A percentile compares a stretch with the other conserved stretches of the same genome.
Conservation (phyloP, 2,113 vertebrate genomes). For the Harpagus bidentatus region DNA sequence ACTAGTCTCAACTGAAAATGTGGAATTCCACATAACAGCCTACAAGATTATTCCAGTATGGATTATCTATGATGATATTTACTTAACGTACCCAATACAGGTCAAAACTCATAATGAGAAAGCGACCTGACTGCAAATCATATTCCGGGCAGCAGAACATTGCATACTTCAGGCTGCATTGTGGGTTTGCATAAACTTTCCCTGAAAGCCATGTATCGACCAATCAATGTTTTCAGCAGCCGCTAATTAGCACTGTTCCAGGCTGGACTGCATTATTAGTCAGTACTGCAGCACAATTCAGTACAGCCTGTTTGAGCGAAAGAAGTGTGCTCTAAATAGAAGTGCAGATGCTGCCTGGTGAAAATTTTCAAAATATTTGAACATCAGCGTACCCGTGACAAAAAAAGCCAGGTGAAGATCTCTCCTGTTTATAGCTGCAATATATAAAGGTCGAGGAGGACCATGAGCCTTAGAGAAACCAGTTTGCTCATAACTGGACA, state of each 20-base stretch:
- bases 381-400: background rate
- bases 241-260: conserved; percentile 2
- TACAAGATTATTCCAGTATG: background rate
- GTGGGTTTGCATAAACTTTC: background rate
- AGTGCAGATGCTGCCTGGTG: background rate
- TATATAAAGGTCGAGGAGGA: conserved; percentile 47
- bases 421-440: conserved; percentile 38
- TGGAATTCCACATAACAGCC: background rate
- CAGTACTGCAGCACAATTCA: background rate
- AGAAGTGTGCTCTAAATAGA: background rate
- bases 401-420: conserved; percentile 8
- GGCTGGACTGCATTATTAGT: background rate
- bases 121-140: background rate
- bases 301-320: background rate
- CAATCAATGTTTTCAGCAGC: background rate
- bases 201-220: background rate
- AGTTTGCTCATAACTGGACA: conserved; percentile 43
- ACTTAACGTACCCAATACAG: background rate
- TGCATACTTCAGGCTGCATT: background rate
- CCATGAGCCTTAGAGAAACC: background rate
- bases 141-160: background rate
- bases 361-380: background rate
- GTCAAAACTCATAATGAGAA: background rate
- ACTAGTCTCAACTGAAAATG: background rate
- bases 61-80: conserved; percentile 3